phyloP scores from a whole-genome alignment of 2,888 invertebrate genomes.

The Leptopilina drosophilae region DNA sequence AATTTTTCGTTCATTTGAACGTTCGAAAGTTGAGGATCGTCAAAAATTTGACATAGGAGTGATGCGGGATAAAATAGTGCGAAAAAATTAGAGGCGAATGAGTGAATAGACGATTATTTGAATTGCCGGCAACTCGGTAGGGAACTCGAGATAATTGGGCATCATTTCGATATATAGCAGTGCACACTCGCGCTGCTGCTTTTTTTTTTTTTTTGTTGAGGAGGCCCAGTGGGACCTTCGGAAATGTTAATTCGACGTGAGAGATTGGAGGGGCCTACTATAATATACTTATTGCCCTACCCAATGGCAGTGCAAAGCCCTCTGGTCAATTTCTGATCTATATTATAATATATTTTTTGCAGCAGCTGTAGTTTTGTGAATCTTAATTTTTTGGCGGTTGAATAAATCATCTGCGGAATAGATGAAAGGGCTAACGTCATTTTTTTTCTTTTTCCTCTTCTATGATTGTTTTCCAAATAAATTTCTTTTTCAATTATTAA shows the following conservation, averaged over 20 bases:
- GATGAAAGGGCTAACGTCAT: not conserved
- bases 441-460: no score
- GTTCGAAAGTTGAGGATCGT: no score
- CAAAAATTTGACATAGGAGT: not conserved
- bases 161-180: slow-evolving; percentile 53
- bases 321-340: slow-evolving; percentile 26
- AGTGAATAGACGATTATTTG: slow-evolving; percentile 48
- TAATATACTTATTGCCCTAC: slow-evolving; percentile 13
- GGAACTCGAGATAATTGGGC: slow-evolving; percentile 59
- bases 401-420: no score
- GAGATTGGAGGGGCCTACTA: slow-evolving; percentile 45
- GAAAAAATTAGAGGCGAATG: slow-evolving; percentile 17
- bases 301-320: not conserved
- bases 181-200: slow-evolving; percentile 41
- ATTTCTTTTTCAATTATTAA: no score
- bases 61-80: slow-evolving; percentile 26
- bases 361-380: slow-evolving; percentile 3
- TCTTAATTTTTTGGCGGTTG: not conserved
- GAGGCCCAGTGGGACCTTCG: slow-evolving; percentile 39
- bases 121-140: slow-evolving; percentile 52
- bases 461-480: no score
- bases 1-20: no score
- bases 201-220: not conserved
- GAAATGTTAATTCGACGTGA: slow-evolving; percentile 57
- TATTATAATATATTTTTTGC: slow-evolving; percentile 17